A percentile compares a stretch with the other conserved stretches of the same genome.
Conservation (phyloP, 2,888 invertebrate genomes). For the Standfussiana lucernea region DNA sequence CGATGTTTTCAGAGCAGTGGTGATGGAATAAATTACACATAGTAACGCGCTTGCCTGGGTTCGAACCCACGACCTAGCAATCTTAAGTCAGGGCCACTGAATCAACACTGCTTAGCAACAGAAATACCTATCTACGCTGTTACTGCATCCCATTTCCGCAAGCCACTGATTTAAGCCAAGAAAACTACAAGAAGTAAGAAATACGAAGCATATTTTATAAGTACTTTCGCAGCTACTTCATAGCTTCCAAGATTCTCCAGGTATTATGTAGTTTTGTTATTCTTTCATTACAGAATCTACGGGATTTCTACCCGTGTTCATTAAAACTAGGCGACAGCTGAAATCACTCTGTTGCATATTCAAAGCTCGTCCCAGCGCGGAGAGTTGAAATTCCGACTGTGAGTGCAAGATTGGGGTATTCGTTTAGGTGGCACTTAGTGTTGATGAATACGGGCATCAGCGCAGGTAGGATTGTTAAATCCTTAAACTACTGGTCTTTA, state of each 20-base stretch:
- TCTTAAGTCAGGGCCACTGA: neutral
- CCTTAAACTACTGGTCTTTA: slow-evolving; percentile 21
- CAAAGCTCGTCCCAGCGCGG: neutral
- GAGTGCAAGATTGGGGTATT: neutral
- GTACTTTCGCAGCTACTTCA: slow-evolving; percentile 7
- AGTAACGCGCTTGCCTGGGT: neutral
- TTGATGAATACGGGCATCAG: neutral
- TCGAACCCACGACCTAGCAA: neutral
- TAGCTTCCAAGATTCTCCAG: slow-evolving; percentile 25
- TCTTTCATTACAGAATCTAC: slow-evolving; percentile 47
- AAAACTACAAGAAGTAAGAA: slow-evolving; percentile 17
- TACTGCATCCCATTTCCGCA: neutral
- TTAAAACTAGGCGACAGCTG: neutral
- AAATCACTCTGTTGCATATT: neutral
- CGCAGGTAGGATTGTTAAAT: slow-evolving; percentile 17
- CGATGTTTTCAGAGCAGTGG: no score
- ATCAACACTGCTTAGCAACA: neutral
- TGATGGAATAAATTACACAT: no score
- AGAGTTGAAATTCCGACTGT: neutral
- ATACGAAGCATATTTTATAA: slow-evolving; percentile 33
- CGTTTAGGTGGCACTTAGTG: neutral
- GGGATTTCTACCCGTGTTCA: neutral
- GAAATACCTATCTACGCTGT: neutral
- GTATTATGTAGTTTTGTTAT: slow-evolving; percentile 43
- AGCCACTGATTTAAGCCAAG: slow-evolving; percentile 16